Percentiles rank a stretch among this genome's conserved stretches.
Conservation (phyloP, 2,113 vertebrate genomes). For the Cygnus atratus region DNA sequence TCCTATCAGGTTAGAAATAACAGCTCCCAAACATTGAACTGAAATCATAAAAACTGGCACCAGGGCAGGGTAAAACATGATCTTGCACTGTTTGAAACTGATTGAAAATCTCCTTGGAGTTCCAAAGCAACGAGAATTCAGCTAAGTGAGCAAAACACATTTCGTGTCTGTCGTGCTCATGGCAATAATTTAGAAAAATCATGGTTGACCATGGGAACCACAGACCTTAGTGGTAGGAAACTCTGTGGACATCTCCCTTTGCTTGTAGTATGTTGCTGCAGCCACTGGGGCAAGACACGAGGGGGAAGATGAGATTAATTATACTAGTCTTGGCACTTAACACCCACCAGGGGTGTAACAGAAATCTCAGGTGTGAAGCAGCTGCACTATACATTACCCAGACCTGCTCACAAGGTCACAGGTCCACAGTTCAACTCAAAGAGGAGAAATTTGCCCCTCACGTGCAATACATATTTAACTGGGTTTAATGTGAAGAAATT, state of each 20-base stretch:
- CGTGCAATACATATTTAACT: conserved; percentile 62
- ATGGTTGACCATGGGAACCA: background rate
- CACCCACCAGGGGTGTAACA: background rate
- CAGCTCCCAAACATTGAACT: background rate
- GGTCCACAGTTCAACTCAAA: conserved; percentile 23
- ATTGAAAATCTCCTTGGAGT: background rate
- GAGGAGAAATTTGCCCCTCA: background rate
- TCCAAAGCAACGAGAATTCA: background rate
- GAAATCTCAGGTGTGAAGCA: background rate
- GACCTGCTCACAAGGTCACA: background rate
- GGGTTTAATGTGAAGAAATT: conserved; percentile 68
- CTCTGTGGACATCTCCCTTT: background rate
- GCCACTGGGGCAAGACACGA: background rate
- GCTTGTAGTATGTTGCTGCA: background rate
- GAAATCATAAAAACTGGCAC: background rate
- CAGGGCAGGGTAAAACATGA: background rate
- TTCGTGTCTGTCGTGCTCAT: background rate
- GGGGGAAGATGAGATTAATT: background rate
- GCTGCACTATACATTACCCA: background rate
- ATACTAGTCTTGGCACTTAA: background rate
- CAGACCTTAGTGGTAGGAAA: background rate
- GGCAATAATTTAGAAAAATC: background rate
- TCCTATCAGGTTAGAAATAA: background rate
- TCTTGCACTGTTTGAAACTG: background rate
- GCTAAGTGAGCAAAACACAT: background rate